Conservation (phyloP, 2,113 vertebrate species). For the Eclectus roratus region DNA sequence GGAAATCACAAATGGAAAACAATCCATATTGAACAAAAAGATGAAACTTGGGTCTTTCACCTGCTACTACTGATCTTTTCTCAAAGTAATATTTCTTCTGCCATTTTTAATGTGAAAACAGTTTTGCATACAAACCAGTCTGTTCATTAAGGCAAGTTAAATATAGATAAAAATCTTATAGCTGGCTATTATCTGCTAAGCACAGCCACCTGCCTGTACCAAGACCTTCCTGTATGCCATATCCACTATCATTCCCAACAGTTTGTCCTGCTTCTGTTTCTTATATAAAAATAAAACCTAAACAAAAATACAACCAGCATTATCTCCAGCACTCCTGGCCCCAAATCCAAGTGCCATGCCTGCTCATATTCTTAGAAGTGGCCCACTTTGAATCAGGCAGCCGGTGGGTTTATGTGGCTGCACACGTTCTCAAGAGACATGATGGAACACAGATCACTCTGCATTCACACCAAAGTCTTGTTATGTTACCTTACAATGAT, state of each 20-base stretch:
- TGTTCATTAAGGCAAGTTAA: conserved; percentile 15
- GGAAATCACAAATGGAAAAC: neutral
- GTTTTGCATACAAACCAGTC: neutral
- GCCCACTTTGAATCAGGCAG: neutral
- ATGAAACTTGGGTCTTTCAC: neutral
- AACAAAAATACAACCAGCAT: neutral
- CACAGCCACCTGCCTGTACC: neutral
- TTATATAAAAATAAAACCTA: neutral
- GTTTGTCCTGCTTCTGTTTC: neutral
- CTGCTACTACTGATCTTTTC: neutral
- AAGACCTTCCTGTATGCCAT: neutral
- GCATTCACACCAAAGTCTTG: neutral
- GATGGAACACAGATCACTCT: neutral
- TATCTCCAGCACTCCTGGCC: neutral
- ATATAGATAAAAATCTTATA: neutral
- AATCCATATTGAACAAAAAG: neutral
- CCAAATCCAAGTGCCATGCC: neutral
- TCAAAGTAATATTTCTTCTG: neutral
- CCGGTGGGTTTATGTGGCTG: neutral
- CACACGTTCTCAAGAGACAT: neutral
- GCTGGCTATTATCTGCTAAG: neutral
- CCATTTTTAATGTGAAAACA: neutral
- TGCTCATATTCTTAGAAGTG: neutral
- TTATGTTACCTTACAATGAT: neutral
- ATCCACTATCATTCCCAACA: neutral